A percentile compares a stretch with the other conserved stretches of the same genome.
phyloP scores from a whole-genome alignment of 2,797 vertebrate genomes.

The Cryptoblepharus egeriae region DNA sequence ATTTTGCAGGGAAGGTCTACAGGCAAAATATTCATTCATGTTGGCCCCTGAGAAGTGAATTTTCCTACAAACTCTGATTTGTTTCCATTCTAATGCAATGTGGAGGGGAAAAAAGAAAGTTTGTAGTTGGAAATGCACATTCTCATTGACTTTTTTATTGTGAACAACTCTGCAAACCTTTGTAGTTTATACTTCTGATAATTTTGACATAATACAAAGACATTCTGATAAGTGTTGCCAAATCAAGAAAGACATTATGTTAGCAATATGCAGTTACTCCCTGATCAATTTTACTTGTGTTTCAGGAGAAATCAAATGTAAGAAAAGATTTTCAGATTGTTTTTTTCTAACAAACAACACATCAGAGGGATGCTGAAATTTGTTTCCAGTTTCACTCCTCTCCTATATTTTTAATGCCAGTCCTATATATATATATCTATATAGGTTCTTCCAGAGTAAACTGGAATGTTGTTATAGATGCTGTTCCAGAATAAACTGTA shows the following conservation, averaged over 20 bases:
- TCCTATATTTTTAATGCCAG: too few relatives aligned
- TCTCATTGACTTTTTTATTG: conserved; percentile 14
- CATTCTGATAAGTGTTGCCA: background rate
- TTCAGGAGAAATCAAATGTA: too few relatives aligned
- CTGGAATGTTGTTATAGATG: background rate
- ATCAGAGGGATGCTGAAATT: too few relatives aligned
- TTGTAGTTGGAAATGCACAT: background rate
- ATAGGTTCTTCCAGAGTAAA: background rate
- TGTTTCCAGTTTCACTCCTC: too few relatives aligned
- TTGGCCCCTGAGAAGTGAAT: background rate
- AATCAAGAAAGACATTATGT: background rate
- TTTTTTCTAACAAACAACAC: too few relatives aligned
- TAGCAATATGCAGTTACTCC: too few relatives aligned
- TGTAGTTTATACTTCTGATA: background rate
- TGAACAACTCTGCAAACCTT: background rate
- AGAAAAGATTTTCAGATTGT: too few relatives aligned
- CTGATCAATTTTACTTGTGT: too few relatives aligned
- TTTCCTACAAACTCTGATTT: background rate
- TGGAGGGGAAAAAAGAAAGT: too few relatives aligned
- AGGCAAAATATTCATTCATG: background rate
- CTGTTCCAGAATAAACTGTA: background rate
- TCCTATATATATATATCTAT: background rate
- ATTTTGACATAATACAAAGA: conserved; percentile 26
- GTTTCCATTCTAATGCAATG: background rate
- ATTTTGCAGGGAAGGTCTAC: background rate